Conservation (phyloP, 2,113 vertebrate species). For the Thamnophis sirtalis region DNA sequence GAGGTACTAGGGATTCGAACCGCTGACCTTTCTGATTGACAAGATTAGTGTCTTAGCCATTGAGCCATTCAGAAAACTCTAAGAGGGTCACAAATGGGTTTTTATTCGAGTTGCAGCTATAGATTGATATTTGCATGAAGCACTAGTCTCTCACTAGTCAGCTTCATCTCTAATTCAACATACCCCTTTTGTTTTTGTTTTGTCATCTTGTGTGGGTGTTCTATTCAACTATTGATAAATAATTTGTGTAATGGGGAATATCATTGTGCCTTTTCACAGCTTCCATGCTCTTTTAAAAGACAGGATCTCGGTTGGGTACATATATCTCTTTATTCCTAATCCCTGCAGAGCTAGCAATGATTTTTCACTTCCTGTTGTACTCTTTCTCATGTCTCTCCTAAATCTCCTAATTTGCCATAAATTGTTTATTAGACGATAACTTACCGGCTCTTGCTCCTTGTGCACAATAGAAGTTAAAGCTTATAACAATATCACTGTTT, state of each 20-base stretch:
- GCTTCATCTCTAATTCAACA: conserved; percentile 2
- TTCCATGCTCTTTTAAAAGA: neutral
- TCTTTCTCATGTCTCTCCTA: neutral
- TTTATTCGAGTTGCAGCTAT: neutral
- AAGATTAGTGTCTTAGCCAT: too few species aligned
- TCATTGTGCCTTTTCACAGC: neutral
- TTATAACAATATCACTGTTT: neutral
- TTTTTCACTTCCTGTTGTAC: neutral
- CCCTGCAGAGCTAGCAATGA: neutral
- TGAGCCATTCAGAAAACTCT: neutral
- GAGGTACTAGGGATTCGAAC: too few species aligned
- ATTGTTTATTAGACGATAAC: neutral
- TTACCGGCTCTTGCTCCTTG: neutral
- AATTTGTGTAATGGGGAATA: neutral
- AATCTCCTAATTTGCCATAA: neutral
- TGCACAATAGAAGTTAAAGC: neutral
- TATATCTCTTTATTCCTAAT: neutral
- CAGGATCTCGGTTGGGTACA: neutral
- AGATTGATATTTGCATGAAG: neutral
- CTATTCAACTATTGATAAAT: neutral
- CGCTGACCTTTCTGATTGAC: too few species aligned
- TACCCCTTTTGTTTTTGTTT: neutral
- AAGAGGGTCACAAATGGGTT: neutral
- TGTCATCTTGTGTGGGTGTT: neutral
- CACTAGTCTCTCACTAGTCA: neutral